A percentile compares a stretch with the other conserved stretches of the same genome.
These are phyloP conservation scores for Rhorus exstirpatorius DNA, from an alignment of 2,888 invertebrate genomes.

Conservation along the genomic window DNA sequence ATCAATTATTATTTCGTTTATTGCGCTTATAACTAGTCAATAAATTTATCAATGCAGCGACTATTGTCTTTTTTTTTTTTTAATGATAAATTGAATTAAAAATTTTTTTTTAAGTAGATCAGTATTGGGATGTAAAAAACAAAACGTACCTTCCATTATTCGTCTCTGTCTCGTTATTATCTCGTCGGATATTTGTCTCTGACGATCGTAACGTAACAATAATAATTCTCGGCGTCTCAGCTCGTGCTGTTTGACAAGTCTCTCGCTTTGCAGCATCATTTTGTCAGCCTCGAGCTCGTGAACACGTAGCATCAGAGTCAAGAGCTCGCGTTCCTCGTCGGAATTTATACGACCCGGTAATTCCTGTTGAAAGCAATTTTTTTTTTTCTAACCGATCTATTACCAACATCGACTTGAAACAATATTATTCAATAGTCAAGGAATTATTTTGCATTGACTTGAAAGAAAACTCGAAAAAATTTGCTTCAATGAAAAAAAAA, in stretches of 20 bases:
- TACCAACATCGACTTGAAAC: background rate
- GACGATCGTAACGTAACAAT: constrained; percentile 93
- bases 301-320: constrained; percentile 95
- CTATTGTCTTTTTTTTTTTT: too few relatives aligned
- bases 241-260: constrained; percentile 95
- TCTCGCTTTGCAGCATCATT: constrained; percentile 95
- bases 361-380: too few relatives aligned
- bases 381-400: too few relatives aligned
- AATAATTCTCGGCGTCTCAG: constrained; percentile 94
- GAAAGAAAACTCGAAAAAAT: too few relatives aligned
- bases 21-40: too few relatives aligned
- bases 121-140: too few relatives aligned
- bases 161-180: constrained; percentile 95
- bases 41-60: too few relatives aligned
- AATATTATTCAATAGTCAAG: background rate
- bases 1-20: background rate
- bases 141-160: constrained; percentile 91
- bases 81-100: too few relatives aligned
- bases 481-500: too few relatives aligned
- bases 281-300: constrained; percentile 98
- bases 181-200: constrained; percentile 95
- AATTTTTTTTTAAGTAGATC: too few relatives aligned
- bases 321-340: constrained; percentile 95
- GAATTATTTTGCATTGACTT: too few relatives aligned
- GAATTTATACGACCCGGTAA: constrained; percentile 94